These are phyloP conservation scores for Malurus splendens DNA, from an alignment of 2,797 vertebrate genomes.

Conservation along the genomic window DNA sequence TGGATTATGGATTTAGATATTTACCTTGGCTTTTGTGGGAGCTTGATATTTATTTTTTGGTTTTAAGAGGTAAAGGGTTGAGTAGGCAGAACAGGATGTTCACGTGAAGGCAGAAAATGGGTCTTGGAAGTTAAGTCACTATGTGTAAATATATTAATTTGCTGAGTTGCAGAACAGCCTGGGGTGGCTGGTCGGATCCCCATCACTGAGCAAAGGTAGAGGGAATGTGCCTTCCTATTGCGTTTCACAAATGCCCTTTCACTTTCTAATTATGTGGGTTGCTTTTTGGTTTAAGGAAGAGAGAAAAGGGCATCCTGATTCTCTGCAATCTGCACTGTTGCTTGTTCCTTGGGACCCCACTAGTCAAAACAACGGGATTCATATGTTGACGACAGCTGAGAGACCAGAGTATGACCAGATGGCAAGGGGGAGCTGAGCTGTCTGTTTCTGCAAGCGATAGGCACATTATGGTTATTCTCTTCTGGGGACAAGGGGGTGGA, in stretches of 20 bases:
- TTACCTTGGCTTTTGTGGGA: neutral
- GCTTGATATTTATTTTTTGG: neutral
- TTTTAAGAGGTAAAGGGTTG: neutral
- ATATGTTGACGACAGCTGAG: conserved; percentile 60
- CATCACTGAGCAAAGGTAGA: neutral
- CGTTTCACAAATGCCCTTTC: neutral
- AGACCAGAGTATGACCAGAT: conserved; percentile 62
- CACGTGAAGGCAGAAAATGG: neutral
- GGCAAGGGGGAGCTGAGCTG: conserved; percentile 60
- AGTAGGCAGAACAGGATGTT: neutral
- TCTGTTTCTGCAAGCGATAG: conserved; percentile 63
- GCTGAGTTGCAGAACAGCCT: neutral
- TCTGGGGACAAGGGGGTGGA: conserved; percentile 35
- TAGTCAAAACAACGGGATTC: conserved; percentile 65
- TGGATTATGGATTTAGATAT: neutral
- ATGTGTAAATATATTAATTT: neutral
- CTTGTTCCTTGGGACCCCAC: conserved; percentile 57
- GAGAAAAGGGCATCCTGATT: conserved; percentile 38
- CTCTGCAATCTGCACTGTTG: conserved; percentile 45
- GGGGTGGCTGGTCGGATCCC: neutral
- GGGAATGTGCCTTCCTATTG: neutral
- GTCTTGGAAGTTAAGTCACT: neutral
- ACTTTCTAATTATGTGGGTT: neutral
- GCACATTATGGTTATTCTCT: conserved; percentile 59
- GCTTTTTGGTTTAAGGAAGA: conserved; percentile 24